Base-by-base conservation (phyloP, 2,113 vertebrate species). In the Climacteris rufus region DNA sequence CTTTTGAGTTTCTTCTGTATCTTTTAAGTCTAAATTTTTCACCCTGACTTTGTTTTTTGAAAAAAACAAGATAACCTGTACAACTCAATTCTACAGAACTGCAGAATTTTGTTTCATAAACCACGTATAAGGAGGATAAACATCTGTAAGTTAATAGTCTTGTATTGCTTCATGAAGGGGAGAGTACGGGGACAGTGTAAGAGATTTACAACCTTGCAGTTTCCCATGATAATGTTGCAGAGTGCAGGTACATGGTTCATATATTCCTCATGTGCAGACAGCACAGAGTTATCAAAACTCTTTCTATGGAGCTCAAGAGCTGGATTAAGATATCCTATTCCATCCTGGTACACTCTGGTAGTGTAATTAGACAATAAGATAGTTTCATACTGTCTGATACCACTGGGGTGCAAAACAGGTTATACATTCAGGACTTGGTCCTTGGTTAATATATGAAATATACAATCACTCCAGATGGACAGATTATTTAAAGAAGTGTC, bases 1-100 rank as follows among this genome's bases (percentile, higher is more conserved):
- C 76, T 80, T 76, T 76, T 60, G 75, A 76, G 21, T 94, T 97
- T 97, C 75, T 92, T 91, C 77, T 93, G 21, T 6, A 70, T 49
- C 52, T 93, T 96, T 95, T 66, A 81, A 47, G 22, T 56, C 79
- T 91, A 83, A 57, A 37, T 30, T 90, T 94, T 96, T 80, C 56
- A 92, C 76, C 64, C 39, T 91, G 83, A 78, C 57, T 81, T 81
- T 35, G 3, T 10, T 78, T 81, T 84, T 83, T n/a, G 2, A 5
- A 57, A 64, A 93, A 89, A 89, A 42, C 17, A 63, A 56, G 83
- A 90, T 84, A 95, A 90, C 59, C 54, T 72, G 21, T 84, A 53
- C 56, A 96, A 75, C 50, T 83, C 17, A 39, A 0, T 56, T 93
- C 52, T 59, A 65, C 28, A 64, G 59, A 93, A 76, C 45, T 39